These are phyloP conservation scores for Argentina silus DNA, from an alignment of 2,797 vertebrate genomes.

Conservation along the genomic window DNA sequence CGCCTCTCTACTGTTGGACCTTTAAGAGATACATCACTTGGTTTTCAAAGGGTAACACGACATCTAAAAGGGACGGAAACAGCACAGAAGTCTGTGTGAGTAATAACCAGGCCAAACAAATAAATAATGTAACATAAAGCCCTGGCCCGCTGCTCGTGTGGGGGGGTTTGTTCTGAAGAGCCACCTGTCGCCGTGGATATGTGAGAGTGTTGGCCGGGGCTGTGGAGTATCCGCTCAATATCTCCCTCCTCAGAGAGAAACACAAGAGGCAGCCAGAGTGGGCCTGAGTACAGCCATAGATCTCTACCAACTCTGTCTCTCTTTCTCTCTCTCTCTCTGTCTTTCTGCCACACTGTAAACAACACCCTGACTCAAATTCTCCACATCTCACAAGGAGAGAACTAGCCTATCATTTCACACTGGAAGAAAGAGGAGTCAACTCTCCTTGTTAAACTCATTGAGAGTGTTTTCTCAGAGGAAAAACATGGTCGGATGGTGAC, in stretches of 20 bases:
- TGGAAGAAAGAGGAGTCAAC: neutral
- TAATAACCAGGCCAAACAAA: constrained; percentile 27
- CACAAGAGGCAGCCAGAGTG: constrained; percentile 1
- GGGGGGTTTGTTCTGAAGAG: constrained; percentile 23
- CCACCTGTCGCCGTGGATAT: constrained; percentile 42
- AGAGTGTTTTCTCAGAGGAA: neutral
- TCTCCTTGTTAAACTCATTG: neutral
- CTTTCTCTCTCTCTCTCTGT: constrained; percentile 44
- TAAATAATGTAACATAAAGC: constrained; percentile 45
- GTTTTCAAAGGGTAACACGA: no score
- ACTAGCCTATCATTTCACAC: neutral
- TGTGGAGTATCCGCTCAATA: neutral
- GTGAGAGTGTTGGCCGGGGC: constrained; percentile 4
- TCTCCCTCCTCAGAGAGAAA: constrained; percentile 29
- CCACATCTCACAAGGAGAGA: constrained; percentile 23
- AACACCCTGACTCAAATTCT: constrained; percentile 57
- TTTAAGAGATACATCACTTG: no score
- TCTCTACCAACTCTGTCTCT: constrained; percentile 8
- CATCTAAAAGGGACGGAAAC: neutral
- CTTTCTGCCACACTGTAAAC: constrained; percentile 46
- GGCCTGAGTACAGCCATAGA: constrained; percentile 6
- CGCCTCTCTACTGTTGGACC: no score
- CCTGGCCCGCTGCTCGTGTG: constrained; percentile 8
- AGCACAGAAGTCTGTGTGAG: constrained; percentile 5
- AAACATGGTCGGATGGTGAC: neutral